Evolutionary conservation across 2,888 invertebrate species (phyloP), one percentile per base, ranked within the genome.

Genomic region (Brenthis hecate): DNA sequence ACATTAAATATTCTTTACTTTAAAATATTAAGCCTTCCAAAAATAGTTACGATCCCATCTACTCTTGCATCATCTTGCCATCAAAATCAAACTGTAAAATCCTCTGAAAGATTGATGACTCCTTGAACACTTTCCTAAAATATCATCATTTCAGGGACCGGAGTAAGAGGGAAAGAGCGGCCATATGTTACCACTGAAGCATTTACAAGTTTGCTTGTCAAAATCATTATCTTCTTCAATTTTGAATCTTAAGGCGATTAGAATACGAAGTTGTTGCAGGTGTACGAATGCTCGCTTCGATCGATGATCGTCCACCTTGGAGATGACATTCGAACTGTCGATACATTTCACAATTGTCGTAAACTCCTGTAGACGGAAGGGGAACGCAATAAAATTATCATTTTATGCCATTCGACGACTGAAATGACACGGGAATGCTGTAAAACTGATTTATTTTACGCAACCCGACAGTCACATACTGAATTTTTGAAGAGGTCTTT

Each of bases 321-420:
- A 92, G 92, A 90, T 92, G 92, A 89, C 89, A 88, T 84, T 84
- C 85, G 82, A 90, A 89, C 89, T 92, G 92, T 92, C 92, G 92
- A 92, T 92, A 92, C 92, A 92, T 92, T 92, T 92, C 91, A 91
- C 92, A 92, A 91, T 92, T 91, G 92, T 92, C 92, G 91, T 92
- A 92, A 92, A 92, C 84, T 86, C 83, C 78, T 83, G 86, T 77
- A 91, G 91, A 89, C 90, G 92, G 92, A 92, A 92, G 91, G 91
- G 89, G 91, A 89, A 84, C 83, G 88, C 89, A 86, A 87, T 92
- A 91, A 92, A 92, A 92, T 92, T 92, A 92, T 92, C 89, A 92
- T 92, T 92, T 92, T 92, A 92, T 90, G 91, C 87, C 91, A 87
- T 91, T 91, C 91, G 90, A 89, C 90, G 92, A 90, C 90, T 91